A percentile compares a stretch with the other conserved stretches of the same genome.
Evolutionary conservation across 2,797 vertebrate genomes (phyloP).

Genomic region (Arnoldichthys spilopterus): DNA sequence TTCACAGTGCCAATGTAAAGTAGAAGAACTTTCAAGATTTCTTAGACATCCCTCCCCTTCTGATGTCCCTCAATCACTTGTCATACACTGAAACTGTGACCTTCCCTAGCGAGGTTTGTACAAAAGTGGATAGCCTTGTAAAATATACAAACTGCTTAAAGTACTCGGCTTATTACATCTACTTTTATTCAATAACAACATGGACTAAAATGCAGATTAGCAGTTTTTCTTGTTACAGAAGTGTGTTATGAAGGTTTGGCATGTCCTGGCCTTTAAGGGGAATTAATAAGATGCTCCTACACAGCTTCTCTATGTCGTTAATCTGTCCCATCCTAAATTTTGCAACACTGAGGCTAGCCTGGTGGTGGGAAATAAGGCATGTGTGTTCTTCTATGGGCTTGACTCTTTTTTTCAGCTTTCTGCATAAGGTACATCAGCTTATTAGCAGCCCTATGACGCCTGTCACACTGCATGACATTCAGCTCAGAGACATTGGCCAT

Average conservation of each 20-base stretch:
- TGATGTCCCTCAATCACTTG: background rate
- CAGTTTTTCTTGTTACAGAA: no score
- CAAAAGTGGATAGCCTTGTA: background rate
- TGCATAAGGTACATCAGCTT: background rate
- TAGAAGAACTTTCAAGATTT: no score
- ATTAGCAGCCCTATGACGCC: slow-evolving; percentile 10
- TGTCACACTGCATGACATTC: slow-evolving; percentile 1
- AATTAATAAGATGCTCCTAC: background rate
- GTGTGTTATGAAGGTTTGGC: no score
- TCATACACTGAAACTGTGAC: background rate
- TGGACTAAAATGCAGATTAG: no score
- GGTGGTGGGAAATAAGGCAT: background rate
- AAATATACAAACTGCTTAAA: background rate
- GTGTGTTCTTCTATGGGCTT: background rate
- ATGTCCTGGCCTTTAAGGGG: no score
- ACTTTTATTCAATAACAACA: no score
- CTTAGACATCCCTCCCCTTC: background rate
- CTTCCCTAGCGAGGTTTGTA: background rate
- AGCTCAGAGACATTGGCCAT: slow-evolving; percentile 2
- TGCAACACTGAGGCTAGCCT: background rate
- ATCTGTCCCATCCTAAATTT: background rate
- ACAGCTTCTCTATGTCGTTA: no score
- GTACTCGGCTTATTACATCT: no score
- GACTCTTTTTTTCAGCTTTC: background rate
- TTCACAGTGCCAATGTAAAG: no score